Conservation (phyloP, 2,113 vertebrate genomes). For the Melanerpes aurifrons region DNA sequence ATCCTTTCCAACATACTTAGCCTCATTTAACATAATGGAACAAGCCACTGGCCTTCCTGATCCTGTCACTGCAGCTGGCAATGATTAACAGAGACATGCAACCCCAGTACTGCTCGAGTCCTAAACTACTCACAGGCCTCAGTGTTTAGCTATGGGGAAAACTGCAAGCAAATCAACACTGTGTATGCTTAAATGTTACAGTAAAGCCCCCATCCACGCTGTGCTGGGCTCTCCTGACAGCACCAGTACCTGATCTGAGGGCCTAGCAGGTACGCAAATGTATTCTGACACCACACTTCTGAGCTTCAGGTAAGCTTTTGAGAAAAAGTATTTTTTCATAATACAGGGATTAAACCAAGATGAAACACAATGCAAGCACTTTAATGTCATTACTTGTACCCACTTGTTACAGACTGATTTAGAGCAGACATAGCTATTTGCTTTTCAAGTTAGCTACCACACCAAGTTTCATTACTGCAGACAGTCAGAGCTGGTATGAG, state of each 20-base stretch:
- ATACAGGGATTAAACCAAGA: constrained; percentile 60
- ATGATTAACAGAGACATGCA: constrained; percentile 83
- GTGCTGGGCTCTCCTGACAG: constrained; percentile 76
- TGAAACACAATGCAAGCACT: constrained; percentile 88
- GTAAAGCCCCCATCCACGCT: constrained; percentile 70
- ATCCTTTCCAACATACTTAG: constrained; percentile 75
- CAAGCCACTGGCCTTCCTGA: constrained; percentile 76
- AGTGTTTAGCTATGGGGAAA: constrained; percentile 70
- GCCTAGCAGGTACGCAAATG: constrained; percentile 78
- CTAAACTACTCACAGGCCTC: constrained; percentile 79
- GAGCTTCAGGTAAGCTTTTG: constrained; percentile 70
- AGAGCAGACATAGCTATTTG: constrained; percentile 49
- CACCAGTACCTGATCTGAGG: constrained; percentile 74
- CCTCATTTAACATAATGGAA: constrained; percentile 66
- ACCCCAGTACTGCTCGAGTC: constrained; percentile 77
- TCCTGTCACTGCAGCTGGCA: constrained; percentile 83
- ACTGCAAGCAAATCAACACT: constrained; percentile 78
- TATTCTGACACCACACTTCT: constrained; percentile 88
- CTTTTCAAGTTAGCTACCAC: constrained; percentile 46
- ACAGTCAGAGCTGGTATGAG: constrained; percentile 61
- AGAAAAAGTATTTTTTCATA: constrained; percentile 62
- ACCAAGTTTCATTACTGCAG: constrained; percentile 58
- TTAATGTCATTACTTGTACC: constrained; percentile 72
- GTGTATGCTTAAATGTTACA: constrained; percentile 72
- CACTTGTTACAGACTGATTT: constrained; percentile 66